These are phyloP conservation scores for Sceloporus undulatus DNA, from an alignment of 2,113 vertebrate genomes.

Conservation along the genomic window DNA sequence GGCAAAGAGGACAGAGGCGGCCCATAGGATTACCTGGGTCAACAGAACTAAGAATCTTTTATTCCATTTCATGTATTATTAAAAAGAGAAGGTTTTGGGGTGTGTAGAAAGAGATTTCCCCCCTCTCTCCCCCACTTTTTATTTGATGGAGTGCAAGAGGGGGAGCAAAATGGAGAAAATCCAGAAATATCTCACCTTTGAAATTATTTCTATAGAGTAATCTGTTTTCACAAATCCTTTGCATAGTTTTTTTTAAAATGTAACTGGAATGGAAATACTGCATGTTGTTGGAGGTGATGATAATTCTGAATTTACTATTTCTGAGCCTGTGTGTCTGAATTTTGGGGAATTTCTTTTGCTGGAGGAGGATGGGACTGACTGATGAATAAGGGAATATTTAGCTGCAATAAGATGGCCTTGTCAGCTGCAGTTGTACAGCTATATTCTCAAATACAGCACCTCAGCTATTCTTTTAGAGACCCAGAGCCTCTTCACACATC, in stretches of 20 bases:
- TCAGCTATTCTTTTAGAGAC: neutral
- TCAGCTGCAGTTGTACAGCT: neutral
- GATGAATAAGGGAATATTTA: neutral
- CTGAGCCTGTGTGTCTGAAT: conserved; percentile 31
- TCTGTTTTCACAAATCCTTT: conserved; percentile 66
- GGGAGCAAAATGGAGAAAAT: neutral
- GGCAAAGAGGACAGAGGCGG: conserved; percentile 51
- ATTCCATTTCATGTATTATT: conserved; percentile 41
- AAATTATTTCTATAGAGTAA: conserved; percentile 47
- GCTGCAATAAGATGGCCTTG: neutral
- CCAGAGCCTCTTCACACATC: neutral
- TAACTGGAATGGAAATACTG: conserved; percentile 64
- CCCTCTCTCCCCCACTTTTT: neutral
- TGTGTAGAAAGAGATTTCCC: neutral
- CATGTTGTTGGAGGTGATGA: conserved; percentile 53
- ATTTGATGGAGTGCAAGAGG: neutral
- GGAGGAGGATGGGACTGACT: neutral
- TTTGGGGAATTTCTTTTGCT: neutral
- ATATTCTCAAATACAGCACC: neutral
- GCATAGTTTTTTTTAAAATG: conserved; percentile 62
- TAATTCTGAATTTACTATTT: conserved; percentile 52
- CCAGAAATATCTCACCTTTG: neutral
- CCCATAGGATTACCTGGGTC: conserved; percentile 38
- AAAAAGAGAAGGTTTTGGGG: neutral
- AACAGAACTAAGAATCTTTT: conserved; percentile 46